These are phyloP conservation scores for Neomorphus geoffroyi DNA, from an alignment of 2,797 vertebrate genomes.

Conservation along the genomic window DNA sequence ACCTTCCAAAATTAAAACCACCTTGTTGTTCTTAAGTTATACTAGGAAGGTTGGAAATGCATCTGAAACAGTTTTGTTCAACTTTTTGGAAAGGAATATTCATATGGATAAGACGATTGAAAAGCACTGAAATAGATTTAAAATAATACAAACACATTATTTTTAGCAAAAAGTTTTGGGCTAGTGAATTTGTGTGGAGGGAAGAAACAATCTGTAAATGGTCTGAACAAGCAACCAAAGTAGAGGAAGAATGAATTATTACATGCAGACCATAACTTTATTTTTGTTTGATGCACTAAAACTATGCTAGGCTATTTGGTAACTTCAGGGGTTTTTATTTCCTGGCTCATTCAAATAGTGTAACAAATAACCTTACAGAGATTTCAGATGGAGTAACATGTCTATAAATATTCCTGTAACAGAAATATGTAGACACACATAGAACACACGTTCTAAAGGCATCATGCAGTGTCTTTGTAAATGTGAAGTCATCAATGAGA, in stretches of 20 bases:
- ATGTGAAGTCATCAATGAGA: background rate
- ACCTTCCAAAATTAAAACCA: background rate
- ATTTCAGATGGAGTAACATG: background rate
- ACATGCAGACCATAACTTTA: background rate
- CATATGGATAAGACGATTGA: background rate
- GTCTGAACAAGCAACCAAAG: background rate
- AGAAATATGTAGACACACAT: background rate
- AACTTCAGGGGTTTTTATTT: fast-evolving
- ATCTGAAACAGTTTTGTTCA: background rate
- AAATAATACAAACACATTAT: background rate
- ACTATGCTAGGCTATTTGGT: background rate
- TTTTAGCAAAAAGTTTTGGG: background rate
- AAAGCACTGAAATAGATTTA: background rate
- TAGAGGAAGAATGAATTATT: background rate
- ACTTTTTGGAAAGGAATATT: background rate
- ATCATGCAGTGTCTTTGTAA: background rate
- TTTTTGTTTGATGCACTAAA: background rate
- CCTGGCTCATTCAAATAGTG: background rate
- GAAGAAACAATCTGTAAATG: background rate
- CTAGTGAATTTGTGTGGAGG: background rate
- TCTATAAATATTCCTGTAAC: background rate
- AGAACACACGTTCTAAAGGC: background rate
- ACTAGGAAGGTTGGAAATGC: background rate
- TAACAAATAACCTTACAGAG: background rate
- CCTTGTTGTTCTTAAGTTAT: background rate